Evolutionary conservation across 2,113 vertebrate species (phyloP), one percentile per base, ranked within the genome.

Genomic region (Girardinichthys multiradiatus): DNA sequence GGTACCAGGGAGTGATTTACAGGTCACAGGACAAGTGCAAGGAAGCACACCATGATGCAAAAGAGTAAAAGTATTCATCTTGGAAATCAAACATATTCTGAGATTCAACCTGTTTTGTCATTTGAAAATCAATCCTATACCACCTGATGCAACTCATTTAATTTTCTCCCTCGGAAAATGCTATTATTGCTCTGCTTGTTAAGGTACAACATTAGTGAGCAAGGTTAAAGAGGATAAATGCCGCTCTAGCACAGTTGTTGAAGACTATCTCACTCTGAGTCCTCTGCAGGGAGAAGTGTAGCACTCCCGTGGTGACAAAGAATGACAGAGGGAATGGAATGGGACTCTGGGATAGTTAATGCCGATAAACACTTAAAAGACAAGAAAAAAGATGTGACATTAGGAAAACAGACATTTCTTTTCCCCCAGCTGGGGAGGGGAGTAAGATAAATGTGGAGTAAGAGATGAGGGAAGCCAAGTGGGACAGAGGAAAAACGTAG

Each of bases 251-350:
- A 77, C 1, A 82, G 73, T 42, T 66, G 31, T 54, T 57, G 29
- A 72, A 28, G 42, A 64, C 60, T 48, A 30, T 61, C 30, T 81
- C 68, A 67, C 80, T 76, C 64, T 74, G 78, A 66, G 66, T 84
- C 71, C 79, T 87, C 77, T 84, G 78, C 67, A 89, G 65, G 69
- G 82, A 82, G 63, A 73, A 62, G 31, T 74, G 39, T 70, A 70
- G 70, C 81, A 78, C 60, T 77, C 77, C 72, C 42, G 28, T 24
- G 62, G 61, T 42, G 54, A 79, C 72, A 58, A 48, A 58, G 12
- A 58, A 62, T 37, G 42, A 72, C 59, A 62, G 51, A 86, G 73
- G 68, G 68, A 74, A 80, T 74, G 77, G 57, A 30, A 42, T 24
- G 48, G 64, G 61, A 70, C 27, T 61, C 54, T 28, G 33, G 68